Evolutionary conservation across 1,140 invertebrate genomes (phyloP), one percentile per base, ranked within the genome.

Genomic region (Stegodyphus dumicola): DNA sequence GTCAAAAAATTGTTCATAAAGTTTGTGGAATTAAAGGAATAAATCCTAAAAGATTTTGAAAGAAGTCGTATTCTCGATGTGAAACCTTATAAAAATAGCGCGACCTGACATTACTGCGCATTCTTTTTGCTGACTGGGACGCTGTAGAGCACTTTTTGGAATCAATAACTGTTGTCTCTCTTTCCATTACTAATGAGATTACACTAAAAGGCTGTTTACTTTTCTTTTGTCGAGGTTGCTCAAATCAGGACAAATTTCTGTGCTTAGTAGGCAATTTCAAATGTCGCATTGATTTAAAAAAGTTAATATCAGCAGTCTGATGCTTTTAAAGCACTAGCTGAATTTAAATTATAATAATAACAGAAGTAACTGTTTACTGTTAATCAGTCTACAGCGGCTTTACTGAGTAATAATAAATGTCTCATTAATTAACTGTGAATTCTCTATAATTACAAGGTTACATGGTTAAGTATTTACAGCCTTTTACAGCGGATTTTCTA

Each of bases 151-250:
- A 60, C 73, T 81, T 80, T 81, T 81, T 73, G 69, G 54, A 73
- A 71, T 81, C 78, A 81, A 73, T 71, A 73, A 33, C 69, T 70
- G 69, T 81, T 81, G 77, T 78, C 65, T 78, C 51, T 53, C 54
- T 81, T 67, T 54, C 66, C 66, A 53, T 54, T 69, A 79, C 78
- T 81, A 81, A 81, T 65, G 69, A 81, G 78, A 81, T 81, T 81
- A 81, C 13, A 11, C 18, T 49, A 64, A 73, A 81, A 73, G 54
- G 53, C 64, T 81, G 78, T 53, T 81, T 81, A 70, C 56, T 81
- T 81, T 53, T 78, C 60, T 18, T 81, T 81, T 51, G 9, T 48
- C 54, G 5, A 33, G 13, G 73, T 54, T 54, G 13, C 48, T 73
- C 70, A 81, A 52, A 73, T 73, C 15, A 15, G 9, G 48, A 73